Conservation (phyloP, 2,797 vertebrate species). For the Takifugu ocellatus region DNA sequence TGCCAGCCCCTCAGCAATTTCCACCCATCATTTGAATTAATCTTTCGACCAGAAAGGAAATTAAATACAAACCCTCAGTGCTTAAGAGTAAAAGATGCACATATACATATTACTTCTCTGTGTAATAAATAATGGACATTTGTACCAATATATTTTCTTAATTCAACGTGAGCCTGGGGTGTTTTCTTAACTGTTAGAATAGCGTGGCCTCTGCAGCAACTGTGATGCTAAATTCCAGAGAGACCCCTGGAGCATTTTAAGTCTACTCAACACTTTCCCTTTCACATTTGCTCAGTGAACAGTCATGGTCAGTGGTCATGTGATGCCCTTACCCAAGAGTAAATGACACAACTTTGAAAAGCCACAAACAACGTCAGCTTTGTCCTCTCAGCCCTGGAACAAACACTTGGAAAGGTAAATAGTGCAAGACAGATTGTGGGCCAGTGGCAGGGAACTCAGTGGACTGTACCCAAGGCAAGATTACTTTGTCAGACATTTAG, state of each 20-base stretch:
- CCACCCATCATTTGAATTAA: too few relatives aligned
- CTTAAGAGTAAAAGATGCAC: too few relatives aligned
- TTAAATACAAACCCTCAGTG: too few relatives aligned
- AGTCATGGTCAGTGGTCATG: conserved; percentile 24
- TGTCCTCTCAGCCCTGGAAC: conserved; percentile 58
- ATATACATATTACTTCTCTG: too few relatives aligned
- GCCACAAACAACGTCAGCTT: conserved; percentile 53
- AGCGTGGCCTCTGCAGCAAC: conserved; percentile 18
- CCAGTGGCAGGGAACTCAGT: conserved; percentile 49
- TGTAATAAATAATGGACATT: too few relatives aligned
- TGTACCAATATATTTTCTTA: not conserved
- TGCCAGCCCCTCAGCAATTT: too few relatives aligned
- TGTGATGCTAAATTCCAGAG: conserved; percentile 2
- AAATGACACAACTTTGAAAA: conserved; percentile 60
- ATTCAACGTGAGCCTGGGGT: not conserved
- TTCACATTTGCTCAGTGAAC: conserved; percentile 26
- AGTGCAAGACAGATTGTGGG: conserved; percentile 64
- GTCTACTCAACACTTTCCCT: conserved; percentile 27
- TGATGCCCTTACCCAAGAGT: conserved; percentile 43
- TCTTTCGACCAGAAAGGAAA: too few relatives aligned
- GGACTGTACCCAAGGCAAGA: conserved; percentile 69
- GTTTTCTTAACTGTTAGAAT: conserved; percentile 15
- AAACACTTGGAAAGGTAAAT: conserved; percentile 48
- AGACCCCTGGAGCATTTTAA: conserved; percentile 8
- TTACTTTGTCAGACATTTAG: conserved; percentile 73